Evolutionary conservation across 2,888 invertebrate genomes (phyloP), one percentile per base, ranked within the genome.

Genomic region (Lasioglossum lativentre): DNA sequence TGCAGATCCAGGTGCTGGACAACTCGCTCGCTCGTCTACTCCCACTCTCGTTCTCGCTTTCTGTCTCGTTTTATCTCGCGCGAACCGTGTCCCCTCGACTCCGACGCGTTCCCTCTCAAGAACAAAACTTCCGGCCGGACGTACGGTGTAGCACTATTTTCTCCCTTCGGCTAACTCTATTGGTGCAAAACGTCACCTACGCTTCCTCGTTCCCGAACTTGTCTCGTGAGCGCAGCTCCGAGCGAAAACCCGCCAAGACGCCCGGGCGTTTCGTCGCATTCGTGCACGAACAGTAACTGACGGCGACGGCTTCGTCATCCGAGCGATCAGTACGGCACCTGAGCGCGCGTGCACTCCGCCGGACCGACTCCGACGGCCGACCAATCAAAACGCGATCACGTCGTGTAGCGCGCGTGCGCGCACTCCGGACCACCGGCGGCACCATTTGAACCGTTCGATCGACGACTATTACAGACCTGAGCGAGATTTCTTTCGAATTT

Each of bases 231-330:
- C 85, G 86, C 86, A 87, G 88, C 87, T 86, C 90, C 90, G 87
- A 89, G 83, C 86, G 83, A 83, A 86, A 87, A 90, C 85, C 87
- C 90, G 90, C 90, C 90, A 86, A 88, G 82, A 90, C 83, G 75
- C 75, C 81, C 90, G 83, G 71, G 70, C 86, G 85, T 90, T 86
- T 76, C 85, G 90, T 90, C 90, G 89, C 90, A 90, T 90, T 89
- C 90, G 90, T 90, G 90, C 85, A 87, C 90, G 85, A 90, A 89
- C 87, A 85, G 86, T 85, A 81, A 90, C 90, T 88, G n/a, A n/a
- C n/a, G n/a, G n/a, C n/a, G 89, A 70, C 83, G 86, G 86, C 86
- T 86, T 89, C 85, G 82, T 85, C 90, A 71, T 78, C 82, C 56
- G 80, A 68, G 86, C 90, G 90, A 90, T 90, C 90, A 82, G 86